Evolutionary conservation across 1,140 invertebrate genomes (phyloP).

Genomic region (Drosophila lacertosa): DNA sequence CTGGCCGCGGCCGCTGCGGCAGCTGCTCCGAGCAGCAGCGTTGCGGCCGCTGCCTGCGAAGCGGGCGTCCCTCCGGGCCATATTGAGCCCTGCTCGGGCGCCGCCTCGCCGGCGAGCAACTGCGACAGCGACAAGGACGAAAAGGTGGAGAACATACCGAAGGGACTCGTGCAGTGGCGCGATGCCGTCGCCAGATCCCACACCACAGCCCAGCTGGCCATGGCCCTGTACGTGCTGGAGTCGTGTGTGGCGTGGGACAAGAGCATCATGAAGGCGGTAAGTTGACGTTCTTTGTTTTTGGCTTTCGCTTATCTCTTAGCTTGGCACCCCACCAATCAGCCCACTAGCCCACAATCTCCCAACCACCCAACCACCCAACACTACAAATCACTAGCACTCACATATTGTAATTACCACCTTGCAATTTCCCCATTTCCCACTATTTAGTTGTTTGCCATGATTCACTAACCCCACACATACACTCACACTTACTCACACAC

Average conservation of each 20-base stretch:
- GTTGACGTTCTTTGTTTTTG: conserved; percentile 68
- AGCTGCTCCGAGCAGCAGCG: conserved; percentile 20
- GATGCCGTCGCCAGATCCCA: conserved; percentile 92
- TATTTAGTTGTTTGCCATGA: conserved; percentile 20
- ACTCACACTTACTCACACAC: conserved; percentile 16
- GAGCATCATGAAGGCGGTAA: conserved; percentile 99
- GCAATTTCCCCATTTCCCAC: not conserved
- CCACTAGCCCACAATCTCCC: not conserved
- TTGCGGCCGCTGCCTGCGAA: not conserved
- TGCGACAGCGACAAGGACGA: conserved; percentile 79
- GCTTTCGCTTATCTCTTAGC: conserved; percentile 44
- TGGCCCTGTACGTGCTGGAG: conserved; percentile 95
- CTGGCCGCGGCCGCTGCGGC: conserved; percentile 69
- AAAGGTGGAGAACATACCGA: conserved; percentile 85
- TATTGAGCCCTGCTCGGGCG: conserved; percentile 64
- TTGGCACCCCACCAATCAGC: conserved; percentile 29
- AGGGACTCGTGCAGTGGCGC: conserved; percentile 93
- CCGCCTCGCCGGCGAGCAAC: conserved; percentile 74
- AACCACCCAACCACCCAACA: not conserved
- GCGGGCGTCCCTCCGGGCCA: conserved; percentile 3
- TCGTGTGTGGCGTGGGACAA: conserved; percentile 98
- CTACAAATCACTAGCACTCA: not conserved
- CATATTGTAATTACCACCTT: not conserved
- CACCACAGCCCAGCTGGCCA: conserved; percentile 94
- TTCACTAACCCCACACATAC: conserved; percentile 8